Percentiles rank a stretch among this genome's conserved stretches.
phyloP scores from a whole-genome alignment of 2,888 invertebrate genomes.

The Drosophila subsilvestris region DNA sequence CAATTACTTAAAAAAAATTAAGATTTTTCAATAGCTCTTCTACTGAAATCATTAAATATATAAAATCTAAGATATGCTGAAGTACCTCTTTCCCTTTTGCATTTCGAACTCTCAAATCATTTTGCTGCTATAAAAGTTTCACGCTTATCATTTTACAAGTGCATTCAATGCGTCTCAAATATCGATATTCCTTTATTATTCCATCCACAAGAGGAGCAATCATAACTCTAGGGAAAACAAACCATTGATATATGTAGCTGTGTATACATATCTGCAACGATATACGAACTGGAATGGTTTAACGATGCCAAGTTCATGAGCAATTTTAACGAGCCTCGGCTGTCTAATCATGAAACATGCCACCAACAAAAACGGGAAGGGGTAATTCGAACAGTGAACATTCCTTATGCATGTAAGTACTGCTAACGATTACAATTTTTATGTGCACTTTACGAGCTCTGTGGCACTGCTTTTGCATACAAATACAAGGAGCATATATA shows the following conservation, averaged over 20 bases:
- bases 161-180: slow-evolving; percentile 24
- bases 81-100: background rate
- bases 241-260: slow-evolving; percentile 18
- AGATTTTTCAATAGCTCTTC: background rate
- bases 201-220: slow-evolving; percentile 10
- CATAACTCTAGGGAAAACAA: slow-evolving; percentile 33
- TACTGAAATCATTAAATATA: background rate
- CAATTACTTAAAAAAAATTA: too few species aligned
- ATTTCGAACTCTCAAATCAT: background rate
- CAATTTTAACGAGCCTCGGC: slow-evolving; percentile 56
- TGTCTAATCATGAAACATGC: slow-evolving; percentile 50
- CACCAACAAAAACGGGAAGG: background rate
- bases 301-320: slow-evolving; percentile 66
- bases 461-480: slow-evolving; percentile 67
- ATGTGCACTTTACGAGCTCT: slow-evolving; percentile 72
- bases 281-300: slow-evolving; percentile 22
- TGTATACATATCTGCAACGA: slow-evolving; percentile 37
- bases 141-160: slow-evolving; percentile 15
- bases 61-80: slow-evolving; percentile 1
- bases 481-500: slow-evolving; percentile 25
- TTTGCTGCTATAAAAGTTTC: background rate
- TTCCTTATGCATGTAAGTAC: slow-evolving; percentile 66
- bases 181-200: slow-evolving; percentile 15
- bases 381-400: slow-evolving; percentile 26
- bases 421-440: slow-evolving; percentile 65